These are phyloP conservation scores for Tetanocera ferruginea DNA, from an alignment of 2,888 invertebrate species.

Conservation along the genomic window DNA sequence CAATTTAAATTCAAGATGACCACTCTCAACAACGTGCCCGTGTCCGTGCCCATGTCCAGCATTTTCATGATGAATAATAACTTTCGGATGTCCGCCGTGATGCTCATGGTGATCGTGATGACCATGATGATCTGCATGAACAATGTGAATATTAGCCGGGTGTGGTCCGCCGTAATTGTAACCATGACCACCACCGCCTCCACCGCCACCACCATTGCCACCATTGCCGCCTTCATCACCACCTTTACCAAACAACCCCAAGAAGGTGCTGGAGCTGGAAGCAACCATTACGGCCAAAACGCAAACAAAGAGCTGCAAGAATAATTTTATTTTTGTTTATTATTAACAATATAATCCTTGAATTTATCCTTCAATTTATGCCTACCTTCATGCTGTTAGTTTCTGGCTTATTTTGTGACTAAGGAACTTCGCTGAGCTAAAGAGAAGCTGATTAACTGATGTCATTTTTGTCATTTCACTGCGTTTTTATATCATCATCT, in stretches of 20 bases:
- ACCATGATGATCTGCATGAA: conserved; percentile 14
- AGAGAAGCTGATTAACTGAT: conserved; percentile 31
- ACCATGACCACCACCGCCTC: conserved; percentile 32
- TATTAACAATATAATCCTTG: not conserved
- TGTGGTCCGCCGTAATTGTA: not conserved
- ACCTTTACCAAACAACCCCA: conserved; percentile 1
- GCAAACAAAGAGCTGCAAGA: conserved; percentile 26
- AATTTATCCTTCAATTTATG: not conserved
- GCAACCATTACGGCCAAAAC: conserved; percentile 25
- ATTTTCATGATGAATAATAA: conserved; percentile 45
- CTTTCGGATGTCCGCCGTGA: not conserved
- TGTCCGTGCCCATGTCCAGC: conserved; percentile 10
- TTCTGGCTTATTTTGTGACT: not conserved
- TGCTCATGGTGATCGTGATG: conserved; percentile 2
- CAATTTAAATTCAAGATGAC: conserved; percentile 49
- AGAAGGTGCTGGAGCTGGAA: conserved; percentile 12
- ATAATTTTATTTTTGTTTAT: not conserved
- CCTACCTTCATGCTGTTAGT: conserved; percentile 38
- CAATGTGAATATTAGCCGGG: not conserved
- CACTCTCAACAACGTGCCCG: not conserved
- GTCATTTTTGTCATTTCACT: not conserved
- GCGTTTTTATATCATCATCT: conserved; percentile 23
- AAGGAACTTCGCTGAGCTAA: conserved; percentile 23
- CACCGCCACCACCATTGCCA: conserved; percentile 8
- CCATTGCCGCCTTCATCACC: conserved; percentile 16